phyloP scores from a whole-genome alignment of 1,140 invertebrate genomes.

The Cotesia chilonis region DNA sequence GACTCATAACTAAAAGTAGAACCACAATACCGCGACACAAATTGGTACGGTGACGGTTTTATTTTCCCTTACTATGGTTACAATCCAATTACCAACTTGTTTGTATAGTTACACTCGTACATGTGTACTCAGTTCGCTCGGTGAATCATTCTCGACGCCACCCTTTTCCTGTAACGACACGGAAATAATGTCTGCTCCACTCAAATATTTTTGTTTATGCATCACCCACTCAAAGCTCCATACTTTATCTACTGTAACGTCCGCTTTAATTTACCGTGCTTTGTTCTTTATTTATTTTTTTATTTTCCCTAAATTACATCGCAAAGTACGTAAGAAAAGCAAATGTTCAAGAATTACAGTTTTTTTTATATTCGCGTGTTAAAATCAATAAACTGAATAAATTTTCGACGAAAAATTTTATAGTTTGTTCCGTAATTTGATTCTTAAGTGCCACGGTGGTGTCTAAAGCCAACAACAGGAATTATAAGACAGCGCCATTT shows the following conservation, averaged over 20 bases:
- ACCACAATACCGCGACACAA: constrained; percentile 12
- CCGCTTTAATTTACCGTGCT: no score
- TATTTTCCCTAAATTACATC: no score
- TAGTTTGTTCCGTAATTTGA: no score
- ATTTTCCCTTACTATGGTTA: constrained; percentile 16
- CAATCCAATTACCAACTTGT: constrained; percentile 18
- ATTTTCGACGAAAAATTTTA: no score
- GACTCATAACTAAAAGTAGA: constrained; percentile 18
- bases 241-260: not conserved
- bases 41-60: constrained; percentile 17
- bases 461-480: no score
- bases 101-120: not conserved
- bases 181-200: not conserved
- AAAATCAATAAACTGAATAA: no score
- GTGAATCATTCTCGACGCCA: constrained; percentile 12
- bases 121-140: not conserved
- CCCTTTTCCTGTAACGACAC: constrained; percentile 12
- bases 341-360: no score
- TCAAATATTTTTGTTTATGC: not conserved
- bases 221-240: not conserved
- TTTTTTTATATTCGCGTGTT: no score
- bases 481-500: no score
- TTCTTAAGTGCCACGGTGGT: no score
- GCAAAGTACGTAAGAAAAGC: no score
- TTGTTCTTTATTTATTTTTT: no score